These are phyloP conservation scores for Microcebus griseorufus DNA, from an alignment of 2,113 vertebrate genomes.

Conservation along the genomic window DNA sequence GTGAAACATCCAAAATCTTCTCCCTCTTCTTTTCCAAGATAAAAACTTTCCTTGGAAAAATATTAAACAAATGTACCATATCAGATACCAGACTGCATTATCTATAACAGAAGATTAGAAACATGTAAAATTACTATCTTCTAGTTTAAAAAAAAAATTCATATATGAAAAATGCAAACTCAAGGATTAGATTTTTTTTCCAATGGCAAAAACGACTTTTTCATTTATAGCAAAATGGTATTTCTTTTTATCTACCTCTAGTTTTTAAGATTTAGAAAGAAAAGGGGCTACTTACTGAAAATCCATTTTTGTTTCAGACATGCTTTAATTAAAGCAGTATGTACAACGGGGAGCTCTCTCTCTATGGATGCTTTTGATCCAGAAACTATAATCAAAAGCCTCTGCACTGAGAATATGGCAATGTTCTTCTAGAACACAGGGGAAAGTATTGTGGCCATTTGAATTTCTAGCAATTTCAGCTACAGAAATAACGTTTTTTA, in stretches of 20 bases:
- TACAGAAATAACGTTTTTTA: background rate
- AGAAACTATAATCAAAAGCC: background rate
- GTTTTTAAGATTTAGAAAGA: constrained; percentile 18
- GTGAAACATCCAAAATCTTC: constrained; percentile 1
- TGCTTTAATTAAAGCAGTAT: background rate
- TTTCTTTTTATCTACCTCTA: constrained; percentile 23
- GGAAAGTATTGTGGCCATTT: background rate
- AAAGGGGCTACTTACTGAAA: background rate
- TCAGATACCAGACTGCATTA: background rate
- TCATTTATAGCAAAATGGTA: background rate
- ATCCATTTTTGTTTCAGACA: background rate
- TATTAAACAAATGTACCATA: background rate
- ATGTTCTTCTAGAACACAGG: background rate
- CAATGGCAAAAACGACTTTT: background rate
- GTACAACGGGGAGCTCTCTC: background rate
- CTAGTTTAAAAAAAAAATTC: background rate
- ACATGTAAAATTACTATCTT: background rate
- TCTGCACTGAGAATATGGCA: background rate
- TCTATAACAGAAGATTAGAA: background rate
- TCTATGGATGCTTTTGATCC: background rate
- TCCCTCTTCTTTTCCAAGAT: background rate
- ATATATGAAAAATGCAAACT: constrained; percentile 41
- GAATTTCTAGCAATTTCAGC: background rate
- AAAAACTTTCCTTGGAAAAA: background rate
- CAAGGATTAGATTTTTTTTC: background rate